Conservation (phyloP, 1,140 invertebrate species). For the Spodoptera frugiperda region DNA sequence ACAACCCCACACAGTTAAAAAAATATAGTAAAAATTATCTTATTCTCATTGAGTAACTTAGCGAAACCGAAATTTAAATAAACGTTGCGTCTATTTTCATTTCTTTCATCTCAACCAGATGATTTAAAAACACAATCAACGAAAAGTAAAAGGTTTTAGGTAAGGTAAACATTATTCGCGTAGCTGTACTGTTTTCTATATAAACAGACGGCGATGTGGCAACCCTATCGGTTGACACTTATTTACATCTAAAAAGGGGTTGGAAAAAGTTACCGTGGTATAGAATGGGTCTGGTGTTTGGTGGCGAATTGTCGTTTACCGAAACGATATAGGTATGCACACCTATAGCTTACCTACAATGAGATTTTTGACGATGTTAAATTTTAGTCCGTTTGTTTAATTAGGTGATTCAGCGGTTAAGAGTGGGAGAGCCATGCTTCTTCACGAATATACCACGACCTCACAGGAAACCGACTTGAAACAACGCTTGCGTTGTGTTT, state of each 20-base stretch:
- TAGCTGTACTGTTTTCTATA: constrained; percentile 57
- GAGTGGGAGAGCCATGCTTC: too few species aligned
- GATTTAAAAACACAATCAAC: constrained; percentile 72
- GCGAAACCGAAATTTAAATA: not conserved
- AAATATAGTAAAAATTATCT: not conserved
- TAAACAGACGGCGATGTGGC: constrained; percentile 65
- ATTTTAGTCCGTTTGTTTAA: too few species aligned
- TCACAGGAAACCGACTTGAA: too few species aligned
- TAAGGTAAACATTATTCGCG: constrained; percentile 36
- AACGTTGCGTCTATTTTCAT: constrained; percentile 9
- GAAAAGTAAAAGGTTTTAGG: constrained; percentile 68
- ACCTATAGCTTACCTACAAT: too few species aligned
- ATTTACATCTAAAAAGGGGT: constrained; percentile 74
- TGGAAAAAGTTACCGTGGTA: constrained; percentile 60
- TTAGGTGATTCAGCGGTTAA: too few species aligned
- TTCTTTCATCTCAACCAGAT: constrained; percentile 62
- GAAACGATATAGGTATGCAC: too few species aligned
- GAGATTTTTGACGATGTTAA: too few species aligned
- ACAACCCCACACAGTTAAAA: too few species aligned
- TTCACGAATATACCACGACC: too few species aligned
- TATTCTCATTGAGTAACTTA: not conserved
- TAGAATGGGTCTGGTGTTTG: constrained; percentile 3
- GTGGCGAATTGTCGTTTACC: not conserved
- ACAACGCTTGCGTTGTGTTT: too few species aligned
- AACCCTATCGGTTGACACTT: constrained; percentile 60